These are phyloP conservation scores for Gadus chalcogrammus DNA, from an alignment of 2,113 vertebrate species.

Conservation along the genomic window DNA sequence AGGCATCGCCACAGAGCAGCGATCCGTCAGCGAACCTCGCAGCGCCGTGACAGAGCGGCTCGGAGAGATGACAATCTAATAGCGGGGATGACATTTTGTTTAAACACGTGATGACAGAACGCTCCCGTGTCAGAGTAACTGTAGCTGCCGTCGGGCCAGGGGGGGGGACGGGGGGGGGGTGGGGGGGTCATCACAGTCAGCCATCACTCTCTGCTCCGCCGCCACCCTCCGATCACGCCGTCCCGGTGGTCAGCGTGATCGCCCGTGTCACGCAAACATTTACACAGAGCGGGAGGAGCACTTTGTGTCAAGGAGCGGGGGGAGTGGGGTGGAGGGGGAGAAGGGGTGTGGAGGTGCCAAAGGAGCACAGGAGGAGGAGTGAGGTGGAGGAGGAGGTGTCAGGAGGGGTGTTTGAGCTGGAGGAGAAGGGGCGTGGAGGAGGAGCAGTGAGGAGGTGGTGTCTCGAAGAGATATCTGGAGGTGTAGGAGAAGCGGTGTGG, in stretches of 20 bases:
- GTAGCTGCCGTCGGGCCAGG: constrained; percentile 49
- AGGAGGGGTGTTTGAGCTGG: no score
- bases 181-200: constrained; percentile 43
- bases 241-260: constrained; percentile 61
- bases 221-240: constrained; percentile 63
- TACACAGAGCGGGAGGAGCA: constrained; percentile 60
- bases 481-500: neutral
- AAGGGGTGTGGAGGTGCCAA: no score
- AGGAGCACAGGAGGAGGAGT: no score
- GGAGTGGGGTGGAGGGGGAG: no score
- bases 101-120: constrained; percentile 71
- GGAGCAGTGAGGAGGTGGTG: no score
- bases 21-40: constrained; percentile 60
- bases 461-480: no score
- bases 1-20: constrained; percentile 47
- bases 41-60: constrained; percentile 55
- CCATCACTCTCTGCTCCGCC: constrained; percentile 66
- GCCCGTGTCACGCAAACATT: constrained; percentile 69
- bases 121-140: constrained; percentile 63
- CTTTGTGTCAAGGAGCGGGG: constrained; percentile 8
- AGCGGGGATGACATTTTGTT: constrained; percentile 71
- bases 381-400: no score
- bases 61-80: constrained; percentile 70
- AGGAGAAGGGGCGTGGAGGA: no score
- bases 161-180: no score